Conservation (phyloP, 2,888 invertebrate genomes). For the Helobdella robusta region DNA sequence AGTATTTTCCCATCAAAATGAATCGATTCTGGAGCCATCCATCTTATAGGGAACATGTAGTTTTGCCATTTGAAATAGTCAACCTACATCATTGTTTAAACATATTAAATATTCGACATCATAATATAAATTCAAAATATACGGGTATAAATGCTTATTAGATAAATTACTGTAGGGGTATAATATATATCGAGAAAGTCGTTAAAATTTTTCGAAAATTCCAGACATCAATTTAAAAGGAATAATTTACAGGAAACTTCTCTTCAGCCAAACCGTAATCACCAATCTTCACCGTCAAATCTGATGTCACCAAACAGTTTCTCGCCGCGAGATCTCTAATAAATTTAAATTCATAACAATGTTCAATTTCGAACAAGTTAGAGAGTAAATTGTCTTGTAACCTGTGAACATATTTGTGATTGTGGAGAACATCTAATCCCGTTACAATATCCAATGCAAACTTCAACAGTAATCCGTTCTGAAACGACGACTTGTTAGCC, state of each 20-base stretch:
- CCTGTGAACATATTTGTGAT: constrained; percentile 51
- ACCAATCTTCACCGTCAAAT: constrained; percentile 65
- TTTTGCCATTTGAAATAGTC: constrained; percentile 63
- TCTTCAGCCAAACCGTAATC: constrained; percentile 61
- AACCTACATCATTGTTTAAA: constrained; percentile 41
- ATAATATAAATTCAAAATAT: background rate
- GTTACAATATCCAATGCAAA: constrained; percentile 67
- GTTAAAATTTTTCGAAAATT: background rate
- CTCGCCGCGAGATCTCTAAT: constrained; percentile 62
- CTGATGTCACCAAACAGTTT: constrained; percentile 62
- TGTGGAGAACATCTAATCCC: constrained; percentile 65
- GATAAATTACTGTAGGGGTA: background rate
- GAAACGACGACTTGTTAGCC: constrained; percentile 39
- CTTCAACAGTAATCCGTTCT: constrained; percentile 47
- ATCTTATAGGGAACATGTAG: constrained; percentile 61
- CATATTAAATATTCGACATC: background rate
- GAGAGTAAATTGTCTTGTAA: constrained; percentile 30
- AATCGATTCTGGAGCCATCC: constrained; percentile 64
- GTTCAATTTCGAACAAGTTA: background rate
- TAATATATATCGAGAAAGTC: background rate
- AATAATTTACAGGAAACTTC: constrained; percentile 48
- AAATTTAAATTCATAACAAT: constrained; percentile 17
- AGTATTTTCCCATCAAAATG: constrained; percentile 56
- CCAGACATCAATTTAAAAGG: background rate
- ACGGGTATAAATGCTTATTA: background rate